These are phyloP conservation scores for Leuciscus waleckii DNA, from an alignment of 2,797 vertebrate species.

Conservation along the genomic window DNA sequence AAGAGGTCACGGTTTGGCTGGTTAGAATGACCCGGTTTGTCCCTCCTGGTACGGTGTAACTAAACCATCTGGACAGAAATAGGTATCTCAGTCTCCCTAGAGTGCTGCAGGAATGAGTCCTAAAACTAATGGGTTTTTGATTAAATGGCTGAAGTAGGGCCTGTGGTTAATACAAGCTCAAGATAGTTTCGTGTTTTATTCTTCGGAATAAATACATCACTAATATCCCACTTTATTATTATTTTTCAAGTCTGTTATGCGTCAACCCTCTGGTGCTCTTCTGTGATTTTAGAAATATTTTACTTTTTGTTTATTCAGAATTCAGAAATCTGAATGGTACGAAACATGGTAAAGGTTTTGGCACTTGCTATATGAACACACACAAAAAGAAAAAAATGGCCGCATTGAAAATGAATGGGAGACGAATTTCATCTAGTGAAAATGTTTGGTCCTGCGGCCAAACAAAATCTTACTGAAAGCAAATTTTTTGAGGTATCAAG, in stretches of 20 bases:
- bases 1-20: not conserved
- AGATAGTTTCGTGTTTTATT: not conserved
- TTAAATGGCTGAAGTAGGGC: not conserved
- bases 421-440: no score
- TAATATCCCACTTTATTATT: not conserved
- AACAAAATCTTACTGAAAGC: no score
- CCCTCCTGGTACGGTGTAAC: not conserved
- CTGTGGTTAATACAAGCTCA: not conserved
- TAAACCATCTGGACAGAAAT: slow-evolving; percentile 3
- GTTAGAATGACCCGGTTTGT: slow-evolving; percentile 6
- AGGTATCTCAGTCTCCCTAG: not conserved
- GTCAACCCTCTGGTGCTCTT: not conserved
- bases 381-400: no score
- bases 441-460: no score
- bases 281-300: no score
- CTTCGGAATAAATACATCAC: not conserved
- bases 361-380: no score
- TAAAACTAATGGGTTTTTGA: not conserved
- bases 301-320: no score
- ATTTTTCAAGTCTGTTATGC: not conserved
- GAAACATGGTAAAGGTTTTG: no score
- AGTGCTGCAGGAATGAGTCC: not conserved
- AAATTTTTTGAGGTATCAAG: no score
- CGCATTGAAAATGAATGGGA: no score
- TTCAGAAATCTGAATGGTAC: no score